Conservation (phyloP, 1,140 invertebrate genomes). For the Steinernema feltiae region DNA sequence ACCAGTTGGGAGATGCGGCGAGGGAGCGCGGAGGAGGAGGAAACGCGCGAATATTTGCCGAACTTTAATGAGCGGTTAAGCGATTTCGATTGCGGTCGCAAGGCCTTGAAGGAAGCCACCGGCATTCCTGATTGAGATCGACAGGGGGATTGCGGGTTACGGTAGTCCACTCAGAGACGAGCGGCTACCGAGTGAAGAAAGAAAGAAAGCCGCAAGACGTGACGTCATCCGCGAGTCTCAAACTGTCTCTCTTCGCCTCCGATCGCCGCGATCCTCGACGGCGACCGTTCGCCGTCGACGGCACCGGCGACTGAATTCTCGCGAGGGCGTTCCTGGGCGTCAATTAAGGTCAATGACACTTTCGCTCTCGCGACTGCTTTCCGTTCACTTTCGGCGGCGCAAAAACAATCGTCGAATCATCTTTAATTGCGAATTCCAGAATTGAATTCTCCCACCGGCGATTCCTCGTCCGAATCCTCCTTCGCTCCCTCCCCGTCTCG, state of each 20-base stretch:
- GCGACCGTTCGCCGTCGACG: background rate
- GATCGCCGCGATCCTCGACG: no score
- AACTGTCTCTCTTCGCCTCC: no score
- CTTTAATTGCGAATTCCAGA: background rate
- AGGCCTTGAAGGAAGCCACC: background rate
- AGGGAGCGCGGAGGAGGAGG: background rate
- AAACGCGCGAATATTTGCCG: background rate
- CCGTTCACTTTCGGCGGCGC: background rate
- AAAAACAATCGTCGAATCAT: background rate
- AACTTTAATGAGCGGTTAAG: background rate
- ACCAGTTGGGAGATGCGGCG: no score
- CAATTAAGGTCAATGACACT: conserved; percentile 12
- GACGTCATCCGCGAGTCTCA: no score
- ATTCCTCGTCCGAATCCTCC: background rate
- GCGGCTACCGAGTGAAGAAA: no score
- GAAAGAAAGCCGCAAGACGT: no score
- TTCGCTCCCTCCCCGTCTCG: background rate
- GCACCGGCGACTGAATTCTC: background rate
- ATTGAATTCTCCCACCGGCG: no score
- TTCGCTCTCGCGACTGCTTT: background rate
- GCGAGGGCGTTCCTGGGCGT: background rate
- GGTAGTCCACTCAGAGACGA: no score
- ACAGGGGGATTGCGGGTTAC: no score
- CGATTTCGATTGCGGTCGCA: background rate
- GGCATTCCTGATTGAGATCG: background rate